phyloP scores from a whole-genome alignment of 1,140 invertebrate species.

The Phymorhynchus buccinoides region DNA sequence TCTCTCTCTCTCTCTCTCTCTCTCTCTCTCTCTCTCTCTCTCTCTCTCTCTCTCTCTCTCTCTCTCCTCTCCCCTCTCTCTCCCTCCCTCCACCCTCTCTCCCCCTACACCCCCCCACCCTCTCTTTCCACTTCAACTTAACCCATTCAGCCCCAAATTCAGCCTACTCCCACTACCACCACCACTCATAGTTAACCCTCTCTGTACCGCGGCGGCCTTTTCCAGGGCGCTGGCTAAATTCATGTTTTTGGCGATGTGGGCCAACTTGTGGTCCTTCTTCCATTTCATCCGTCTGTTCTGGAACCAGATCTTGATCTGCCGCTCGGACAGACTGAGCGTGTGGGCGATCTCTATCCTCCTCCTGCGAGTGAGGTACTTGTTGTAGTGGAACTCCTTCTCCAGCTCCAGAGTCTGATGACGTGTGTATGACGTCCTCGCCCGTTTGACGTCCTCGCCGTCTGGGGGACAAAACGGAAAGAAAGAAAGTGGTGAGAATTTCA shows the following conservation, averaged over 20 bases:
- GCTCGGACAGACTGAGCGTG: conserved; percentile 89
- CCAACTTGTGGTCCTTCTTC: conserved; percentile 96
- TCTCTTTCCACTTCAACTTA: too few species aligned
- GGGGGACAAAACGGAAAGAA: conserved; percentile 13
- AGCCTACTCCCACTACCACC: too few species aligned
- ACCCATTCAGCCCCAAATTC: too few species aligned
- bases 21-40: too few species aligned
- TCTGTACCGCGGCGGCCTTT: conserved; percentile 63
- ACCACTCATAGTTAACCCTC: conserved; percentile 22
- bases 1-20: too few species aligned
- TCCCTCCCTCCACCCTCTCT: too few species aligned
- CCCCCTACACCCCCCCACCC: too few species aligned
- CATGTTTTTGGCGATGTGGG: conserved; percentile 71
- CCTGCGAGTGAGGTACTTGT: conserved; percentile 79
- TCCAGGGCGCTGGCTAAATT: conserved; percentile 65
- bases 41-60: too few species aligned
- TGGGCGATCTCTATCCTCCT: conserved; percentile 92
- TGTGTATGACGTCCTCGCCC: conserved; percentile 95
- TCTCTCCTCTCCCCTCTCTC: too few species aligned
- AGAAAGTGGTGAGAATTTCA: too few species aligned
- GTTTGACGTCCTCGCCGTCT: conserved; percentile 87
- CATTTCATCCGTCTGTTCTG: conserved; percentile 99
- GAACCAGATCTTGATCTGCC: conserved; percentile 87
- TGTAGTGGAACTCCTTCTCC: conserved; percentile 81
- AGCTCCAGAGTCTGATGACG: conserved; percentile 84